Conservation (phyloP, 2,797 vertebrate species). For the Ctenochaetus hawaiiensis region DNA sequence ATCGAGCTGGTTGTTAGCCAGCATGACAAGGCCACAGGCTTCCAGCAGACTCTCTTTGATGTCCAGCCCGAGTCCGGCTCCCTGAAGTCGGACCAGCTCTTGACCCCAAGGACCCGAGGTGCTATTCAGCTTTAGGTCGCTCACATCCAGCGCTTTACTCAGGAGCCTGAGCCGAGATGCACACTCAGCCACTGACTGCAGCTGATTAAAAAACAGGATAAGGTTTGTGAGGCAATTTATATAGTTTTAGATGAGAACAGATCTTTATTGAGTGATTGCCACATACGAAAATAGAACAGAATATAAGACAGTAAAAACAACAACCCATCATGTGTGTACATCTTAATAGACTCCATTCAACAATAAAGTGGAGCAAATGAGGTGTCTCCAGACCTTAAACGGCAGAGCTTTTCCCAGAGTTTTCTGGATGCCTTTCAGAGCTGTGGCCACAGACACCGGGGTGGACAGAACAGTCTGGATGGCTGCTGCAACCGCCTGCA, state of each 20-base stretch:
- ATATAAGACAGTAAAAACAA: background rate
- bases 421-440: constrained; percentile 92
- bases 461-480: constrained; percentile 91
- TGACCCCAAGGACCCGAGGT: constrained; percentile 79
- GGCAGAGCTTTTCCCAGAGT: constrained; percentile 92
- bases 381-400: constrained; percentile 89
- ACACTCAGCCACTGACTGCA: constrained; percentile 89
- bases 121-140: constrained; percentile 77
- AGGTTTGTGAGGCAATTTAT: background rate
- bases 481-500: constrained; percentile 89
- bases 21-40: constrained; percentile 88
- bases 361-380: background rate
- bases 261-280: background rate
- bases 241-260: background rate
- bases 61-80: constrained; percentile 84
- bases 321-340: background rate
- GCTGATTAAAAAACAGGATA: constrained; percentile 75
- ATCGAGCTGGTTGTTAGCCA: constrained; percentile 90
- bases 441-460: constrained; percentile 80
- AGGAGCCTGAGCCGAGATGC: constrained; percentile 86
- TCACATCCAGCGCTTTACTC: constrained; percentile 85
- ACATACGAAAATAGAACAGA: background rate
- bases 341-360: background rate
- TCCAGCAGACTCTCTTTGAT: constrained; percentile 91
- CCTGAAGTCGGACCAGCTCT: constrained; percentile 87